Evolutionary conservation across 2,113 vertebrate species (phyloP).

Genomic region (Cyprinodon tularosa): DNA sequence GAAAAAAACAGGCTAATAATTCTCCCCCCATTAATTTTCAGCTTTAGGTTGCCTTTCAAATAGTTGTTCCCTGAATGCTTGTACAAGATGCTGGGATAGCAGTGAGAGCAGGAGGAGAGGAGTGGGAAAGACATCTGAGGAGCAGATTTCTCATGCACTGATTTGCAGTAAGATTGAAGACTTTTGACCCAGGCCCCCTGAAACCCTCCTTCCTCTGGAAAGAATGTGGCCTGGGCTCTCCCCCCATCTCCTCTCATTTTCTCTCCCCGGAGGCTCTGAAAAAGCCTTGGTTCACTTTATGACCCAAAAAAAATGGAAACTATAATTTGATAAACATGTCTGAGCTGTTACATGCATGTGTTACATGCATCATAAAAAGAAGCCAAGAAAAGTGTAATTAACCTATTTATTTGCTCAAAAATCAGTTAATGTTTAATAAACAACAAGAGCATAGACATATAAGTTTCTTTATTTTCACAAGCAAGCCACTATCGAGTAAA

Average conservation of each 20-base stretch:
- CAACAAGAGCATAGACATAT: conserved; percentile 14
- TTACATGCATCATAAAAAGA: not conserved
- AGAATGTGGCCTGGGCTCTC: conserved; percentile 63
- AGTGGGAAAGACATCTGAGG: conserved; percentile 57
- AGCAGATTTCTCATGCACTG: conserved; percentile 73
- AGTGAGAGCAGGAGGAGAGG: conserved; percentile 26
- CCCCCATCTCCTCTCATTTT: conserved; percentile 31
- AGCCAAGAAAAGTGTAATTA: not conserved
- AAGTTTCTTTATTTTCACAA: conserved; percentile 63
- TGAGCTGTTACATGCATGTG: conserved; percentile 11
- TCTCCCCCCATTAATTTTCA: not conserved
- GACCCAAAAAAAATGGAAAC: conserved; percentile 16
- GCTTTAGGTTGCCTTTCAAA: conserved; percentile 6
- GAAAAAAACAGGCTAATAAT: not conserved
- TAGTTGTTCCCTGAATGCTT: conserved; percentile 26
- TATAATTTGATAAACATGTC: conserved; percentile 37
- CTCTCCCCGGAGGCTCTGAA: conserved; percentile 63
- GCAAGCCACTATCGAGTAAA: conserved; percentile 42
- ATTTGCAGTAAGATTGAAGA: conserved; percentile 56
- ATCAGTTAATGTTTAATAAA: not conserved
- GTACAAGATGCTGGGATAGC: conserved; percentile 35
- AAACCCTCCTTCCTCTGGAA: conserved; percentile 75
- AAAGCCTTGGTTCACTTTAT: conserved; percentile 40
- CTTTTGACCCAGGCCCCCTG: conserved; percentile 68
- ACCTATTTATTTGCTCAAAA: not conserved